A percentile compares a stretch with the other conserved stretches of the same genome.
These are phyloP conservation scores for Pseudomyrmex concolor DNA, from an alignment of 1,140 invertebrate genomes.

Conservation along the genomic window DNA sequence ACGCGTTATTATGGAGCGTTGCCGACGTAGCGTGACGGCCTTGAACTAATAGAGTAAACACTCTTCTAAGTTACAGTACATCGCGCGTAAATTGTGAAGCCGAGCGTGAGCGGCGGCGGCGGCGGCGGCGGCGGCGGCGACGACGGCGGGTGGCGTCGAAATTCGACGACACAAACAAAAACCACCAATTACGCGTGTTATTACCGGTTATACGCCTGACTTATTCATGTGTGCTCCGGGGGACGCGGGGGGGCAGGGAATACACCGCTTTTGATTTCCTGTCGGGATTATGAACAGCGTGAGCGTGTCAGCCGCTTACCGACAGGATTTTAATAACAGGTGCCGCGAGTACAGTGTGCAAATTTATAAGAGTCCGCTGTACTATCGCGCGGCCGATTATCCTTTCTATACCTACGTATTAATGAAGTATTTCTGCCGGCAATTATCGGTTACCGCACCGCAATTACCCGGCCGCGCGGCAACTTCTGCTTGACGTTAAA, in stretches of 20 bases:
- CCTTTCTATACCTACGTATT: conserved; percentile 62
- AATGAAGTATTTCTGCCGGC: conserved; percentile 62
- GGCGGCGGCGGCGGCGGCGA: background rate
- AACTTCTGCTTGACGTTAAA: conserved; percentile 57
- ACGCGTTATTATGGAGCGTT: background rate
- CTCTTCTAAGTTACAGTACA: conserved; percentile 16
- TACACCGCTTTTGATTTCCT: conserved; percentile 49
- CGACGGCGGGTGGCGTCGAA: conserved; percentile 53
- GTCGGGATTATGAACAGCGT: conserved; percentile 52
- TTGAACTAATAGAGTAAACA: conserved; percentile 34
- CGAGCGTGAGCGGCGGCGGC: background rate
- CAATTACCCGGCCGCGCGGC: conserved; percentile 51
- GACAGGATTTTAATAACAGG: conserved; percentile 62
- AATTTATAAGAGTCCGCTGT: conserved; percentile 57
- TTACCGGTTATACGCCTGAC: conserved; percentile 58
- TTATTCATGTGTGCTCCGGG: conserved; percentile 48
- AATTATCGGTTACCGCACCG: conserved; percentile 59
- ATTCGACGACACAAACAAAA: conserved; percentile 60
- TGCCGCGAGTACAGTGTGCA: conserved; percentile 58
- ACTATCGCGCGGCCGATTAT: conserved; percentile 61
- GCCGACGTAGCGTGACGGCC: background rate
- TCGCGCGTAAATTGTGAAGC: background rate
- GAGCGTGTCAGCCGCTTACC: conserved; percentile 59
- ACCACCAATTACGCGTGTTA: conserved; percentile 55
- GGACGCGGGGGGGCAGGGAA: conserved; percentile 26